These are phyloP conservation scores for Pseudanteris insignis DNA, from an alignment of 2,888 invertebrate species.

Conservation along the genomic window DNA sequence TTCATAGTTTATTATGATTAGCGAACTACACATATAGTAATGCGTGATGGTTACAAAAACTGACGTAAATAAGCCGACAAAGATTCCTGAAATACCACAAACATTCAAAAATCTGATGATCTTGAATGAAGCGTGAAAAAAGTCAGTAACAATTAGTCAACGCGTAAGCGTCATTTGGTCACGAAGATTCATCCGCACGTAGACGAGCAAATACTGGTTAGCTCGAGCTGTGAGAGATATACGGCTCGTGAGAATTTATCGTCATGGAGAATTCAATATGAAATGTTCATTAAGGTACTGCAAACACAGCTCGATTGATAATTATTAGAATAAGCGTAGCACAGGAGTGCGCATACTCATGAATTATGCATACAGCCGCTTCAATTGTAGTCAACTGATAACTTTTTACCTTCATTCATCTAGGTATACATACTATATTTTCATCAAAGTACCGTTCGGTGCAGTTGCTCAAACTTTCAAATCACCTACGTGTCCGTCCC, in stretches of 20 bases:
- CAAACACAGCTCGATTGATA: conserved; percentile 22
- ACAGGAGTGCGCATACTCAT: conserved; percentile 7
- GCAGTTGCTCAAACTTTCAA: no score
- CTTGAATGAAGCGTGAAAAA: conserved; percentile 9
- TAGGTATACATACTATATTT: no score
- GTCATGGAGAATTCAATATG: conserved; percentile 28
- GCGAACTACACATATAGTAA: background rate
- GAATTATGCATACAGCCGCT: conserved; percentile 21
- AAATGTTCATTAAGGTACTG: conserved; percentile 32
- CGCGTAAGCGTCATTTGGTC: conserved; percentile 25
- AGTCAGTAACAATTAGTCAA: conserved; percentile 30
- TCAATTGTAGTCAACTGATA: no score
- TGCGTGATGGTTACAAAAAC: background rate
- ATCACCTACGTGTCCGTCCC: no score
- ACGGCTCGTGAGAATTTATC: conserved; percentile 25
- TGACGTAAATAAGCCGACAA: background rate
- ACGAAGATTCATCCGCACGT: conserved; percentile 16
- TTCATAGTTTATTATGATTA: no score
- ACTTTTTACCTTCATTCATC: no score
- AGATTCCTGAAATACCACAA: conserved; percentile 8
- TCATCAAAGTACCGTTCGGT: no score
- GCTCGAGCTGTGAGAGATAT: conserved; percentile 14
- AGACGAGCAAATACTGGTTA: conserved; percentile 15
- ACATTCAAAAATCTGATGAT: conserved; percentile 14
- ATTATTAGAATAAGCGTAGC: conserved; percentile 22